Conservation (phyloP, 2,888 invertebrate species). For the Cylloceria caligata region DNA sequence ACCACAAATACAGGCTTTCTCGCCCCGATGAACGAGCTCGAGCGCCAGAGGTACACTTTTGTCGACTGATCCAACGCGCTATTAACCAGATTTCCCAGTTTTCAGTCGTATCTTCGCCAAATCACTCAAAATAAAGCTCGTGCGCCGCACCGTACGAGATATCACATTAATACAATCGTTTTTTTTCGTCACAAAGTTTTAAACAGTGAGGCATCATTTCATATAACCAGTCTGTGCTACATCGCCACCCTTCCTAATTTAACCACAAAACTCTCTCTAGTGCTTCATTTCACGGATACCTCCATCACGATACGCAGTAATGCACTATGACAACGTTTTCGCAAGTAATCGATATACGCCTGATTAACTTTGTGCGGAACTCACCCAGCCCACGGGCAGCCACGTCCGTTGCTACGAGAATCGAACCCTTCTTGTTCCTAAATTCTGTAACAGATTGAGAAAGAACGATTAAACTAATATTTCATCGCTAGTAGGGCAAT, state of each 20-base stretch:
- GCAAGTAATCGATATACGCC: constrained; percentile 38
- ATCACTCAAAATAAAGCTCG: constrained; percentile 4
- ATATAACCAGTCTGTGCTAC: constrained; percentile 85
- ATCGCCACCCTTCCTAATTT: constrained; percentile 80
- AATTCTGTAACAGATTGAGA: constrained; percentile 88
- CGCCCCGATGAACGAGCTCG: constrained; percentile 44
- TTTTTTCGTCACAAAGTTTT: constrained; percentile 62
- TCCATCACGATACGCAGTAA: constrained; percentile 50
- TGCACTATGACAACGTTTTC: constrained; percentile 19
- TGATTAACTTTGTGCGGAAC: constrained; percentile 81
- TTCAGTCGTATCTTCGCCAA: background rate
- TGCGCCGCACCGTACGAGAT: constrained; percentile 1
- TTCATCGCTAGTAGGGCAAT: background rate
- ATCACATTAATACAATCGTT: background rate
- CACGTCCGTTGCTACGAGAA: constrained; percentile 98
- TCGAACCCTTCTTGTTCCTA: constrained; percentile 93
- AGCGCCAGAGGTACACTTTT: constrained; percentile 10
- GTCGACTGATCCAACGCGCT: constrained; percentile 1
- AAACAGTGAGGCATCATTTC: constrained; percentile 82
- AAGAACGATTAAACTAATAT: constrained; percentile 20
- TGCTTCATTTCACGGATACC: constrained; percentile 3
- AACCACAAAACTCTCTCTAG: constrained; percentile 12
- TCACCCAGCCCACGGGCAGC: constrained; percentile 98
- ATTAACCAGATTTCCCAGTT: background rate
- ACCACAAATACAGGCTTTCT: constrained; percentile 35